phyloP scores from a whole-genome alignment of 2,888 invertebrate species.

The Clunio marinus region DNA sequence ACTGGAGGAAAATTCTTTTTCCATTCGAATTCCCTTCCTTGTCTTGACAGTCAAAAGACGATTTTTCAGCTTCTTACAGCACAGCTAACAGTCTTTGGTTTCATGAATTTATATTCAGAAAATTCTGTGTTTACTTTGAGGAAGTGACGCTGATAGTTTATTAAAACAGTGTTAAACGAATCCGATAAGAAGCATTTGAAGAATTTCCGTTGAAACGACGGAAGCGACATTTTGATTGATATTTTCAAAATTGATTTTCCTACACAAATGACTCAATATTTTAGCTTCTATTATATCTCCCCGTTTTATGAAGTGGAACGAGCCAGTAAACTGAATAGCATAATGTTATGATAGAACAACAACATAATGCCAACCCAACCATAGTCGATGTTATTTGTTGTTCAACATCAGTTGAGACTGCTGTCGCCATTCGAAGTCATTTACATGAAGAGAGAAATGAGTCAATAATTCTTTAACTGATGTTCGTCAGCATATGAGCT shows the following conservation, averaged over 20 bases:
- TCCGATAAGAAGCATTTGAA: background rate
- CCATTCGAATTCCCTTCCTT: background rate
- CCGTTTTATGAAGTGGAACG: too few relatives aligned
- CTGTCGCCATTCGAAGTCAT: conserved; percentile 24
- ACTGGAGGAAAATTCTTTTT: background rate
- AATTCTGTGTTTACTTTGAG: background rate
- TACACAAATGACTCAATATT: too few relatives aligned
- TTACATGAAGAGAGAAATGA: background rate
- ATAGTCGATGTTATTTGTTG: conserved; percentile 20
- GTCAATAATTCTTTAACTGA: conserved; percentile 3
- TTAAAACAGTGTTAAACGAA: background rate
- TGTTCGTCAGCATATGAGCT: background rate
- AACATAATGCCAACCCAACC: conserved; percentile 19
- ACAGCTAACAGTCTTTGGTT: too few relatives aligned
- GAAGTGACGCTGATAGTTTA: background rate
- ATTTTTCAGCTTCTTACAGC: background rate
- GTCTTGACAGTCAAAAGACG: background rate
- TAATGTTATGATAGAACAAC: conserved; percentile 19
- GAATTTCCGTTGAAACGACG: background rate
- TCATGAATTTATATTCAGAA: too few relatives aligned
- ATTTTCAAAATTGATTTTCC: conserved; percentile 14
- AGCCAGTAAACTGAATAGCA: background rate
- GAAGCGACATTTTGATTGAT: conserved; percentile 15
- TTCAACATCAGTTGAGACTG: conserved; percentile 23
- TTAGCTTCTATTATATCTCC: too few relatives aligned